Evolutionary conservation across 2,797 vertebrate genomes (phyloP), one percentile per base, ranked within the genome.

Genomic region (Pipistrellus pipistrellus): DNA sequence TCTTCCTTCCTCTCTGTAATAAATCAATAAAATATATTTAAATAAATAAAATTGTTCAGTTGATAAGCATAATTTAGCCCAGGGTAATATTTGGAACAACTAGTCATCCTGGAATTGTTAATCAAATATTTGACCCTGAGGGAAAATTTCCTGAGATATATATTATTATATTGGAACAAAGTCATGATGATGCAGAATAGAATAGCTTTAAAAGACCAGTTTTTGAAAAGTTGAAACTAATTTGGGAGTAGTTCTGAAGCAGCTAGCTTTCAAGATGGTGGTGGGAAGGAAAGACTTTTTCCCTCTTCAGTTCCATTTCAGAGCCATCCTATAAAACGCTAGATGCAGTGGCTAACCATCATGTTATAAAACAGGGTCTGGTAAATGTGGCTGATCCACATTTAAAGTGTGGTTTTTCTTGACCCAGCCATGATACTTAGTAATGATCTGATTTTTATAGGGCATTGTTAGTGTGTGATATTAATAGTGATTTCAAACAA

Each of bases 181-280:
- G 69, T 55, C 3, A 30, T 72, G 32, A 35, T 64, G 35, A 66
- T 69, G 21, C 17, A 88, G 25, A 57, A 23, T 68, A 90, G 84
- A 44, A 85, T 81, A 66, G 38, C 68, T 82, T 75, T 80, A 55
- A 62, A 90, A 85, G 57, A 85, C 12, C 1, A 18, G 20, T 41
- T 85, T 91, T 94, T 76, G 73, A 72, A 73, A 93, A 88, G 41
- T 62, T 89, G 48, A 73, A 82, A 73, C 48, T 90, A 73, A 71
- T 69, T 88, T 88, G 25, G 48, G 25, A 78, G 14, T 66, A 66
- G 18, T 88, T 53, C 35, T 59, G 4, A 82, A 82, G 48, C 25
- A 81, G 32, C 78, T 81, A 51, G 62, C n/a, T 71, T 62, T 90
- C 46, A 84, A 57, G 62, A 57, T 44, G 32, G 14, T 93, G 25